Base-by-base conservation (phyloP, 2,113 vertebrate genomes). In the Oostethus manadensis region DNA sequence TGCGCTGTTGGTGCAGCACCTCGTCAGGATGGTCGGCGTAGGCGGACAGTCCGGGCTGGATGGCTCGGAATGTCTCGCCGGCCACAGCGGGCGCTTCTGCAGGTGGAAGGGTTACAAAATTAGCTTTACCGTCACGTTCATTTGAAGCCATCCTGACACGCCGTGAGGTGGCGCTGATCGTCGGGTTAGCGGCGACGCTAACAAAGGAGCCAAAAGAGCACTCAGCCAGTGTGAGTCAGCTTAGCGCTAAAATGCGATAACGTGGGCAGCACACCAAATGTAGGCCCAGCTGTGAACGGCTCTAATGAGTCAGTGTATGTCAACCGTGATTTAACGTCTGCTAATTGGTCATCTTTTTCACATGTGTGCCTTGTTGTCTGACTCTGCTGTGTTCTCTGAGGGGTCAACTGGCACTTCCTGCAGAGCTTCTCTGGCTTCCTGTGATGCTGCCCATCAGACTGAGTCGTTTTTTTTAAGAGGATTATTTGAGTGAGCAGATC, bases 21-120 rank as follows among this genome's bases (percentile, higher is more conserved):
- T 95, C 90, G 44, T 94, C 87, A 0, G 94, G 91, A 1, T 95
- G 89, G 49, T 98, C 94, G 1, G 93, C 94, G 14, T 98, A 98
- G 0, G 93, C 90, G 13, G 96, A 99, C 3, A 99, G 91, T 18
- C 94, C 96, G 1, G 96, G 96, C 72, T 93, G 90, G 80, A 98
- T 88, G 29, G 93, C 93, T 82, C 74, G 92, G 83, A 98, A 98
- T 0, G 89, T 94, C 82, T 97, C 94, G 1, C 90, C 87, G 47
- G 86, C 87, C 78, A 99, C 84, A 55, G 69, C 89, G 4, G 93
- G 94, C 76, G 85, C 84, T 58, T 85, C 95, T 96, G 86, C 58
- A 68, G 51, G 71, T 61, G 13, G 54, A 81, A 62, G 33, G 1
- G 26, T 26, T 21, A 22, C 11, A 26, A 33, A 23, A 23, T 53